These are phyloP conservation scores for Balanococcus diminutus DNA, from an alignment of 2,888 invertebrate genomes.

Conservation along the genomic window DNA sequence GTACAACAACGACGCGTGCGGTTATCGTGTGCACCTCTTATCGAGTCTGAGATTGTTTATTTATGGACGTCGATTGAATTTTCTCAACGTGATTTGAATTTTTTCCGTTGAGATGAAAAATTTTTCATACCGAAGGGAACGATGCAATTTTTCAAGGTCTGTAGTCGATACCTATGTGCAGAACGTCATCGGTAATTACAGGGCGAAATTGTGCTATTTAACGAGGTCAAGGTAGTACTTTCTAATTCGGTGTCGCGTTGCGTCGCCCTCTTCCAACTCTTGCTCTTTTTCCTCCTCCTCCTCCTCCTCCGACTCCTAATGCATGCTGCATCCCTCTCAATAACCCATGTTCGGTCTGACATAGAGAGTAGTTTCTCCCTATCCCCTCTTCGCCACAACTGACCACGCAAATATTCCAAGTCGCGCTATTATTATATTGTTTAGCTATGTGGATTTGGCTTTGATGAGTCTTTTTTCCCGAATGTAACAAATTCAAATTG, in stretches of 20 bases:
- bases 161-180: neutral
- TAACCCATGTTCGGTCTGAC: neutral
- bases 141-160: neutral
- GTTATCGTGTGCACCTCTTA: neutral
- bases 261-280: neutral
- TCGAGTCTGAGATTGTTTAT: neutral
- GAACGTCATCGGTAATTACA: neutral
- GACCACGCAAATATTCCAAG: no score
- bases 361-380: neutral
- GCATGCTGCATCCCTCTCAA: neutral
- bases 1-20: neutral
- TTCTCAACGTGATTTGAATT: neutral
- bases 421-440: no score
- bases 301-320: neutral
- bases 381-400: neutral
- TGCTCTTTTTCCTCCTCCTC: neutral
- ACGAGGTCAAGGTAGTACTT: slow-evolving; percentile 21
- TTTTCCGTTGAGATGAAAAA: neutral
- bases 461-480: neutral
- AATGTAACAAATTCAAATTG: neutral
- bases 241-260: neutral
- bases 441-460: neutral
- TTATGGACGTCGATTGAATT: neutral
- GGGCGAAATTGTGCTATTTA: neutral
- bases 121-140: neutral